These are phyloP conservation scores for Penaeus indicus DNA, from an alignment of 1,140 invertebrate species.

Conservation along the genomic window DNA sequence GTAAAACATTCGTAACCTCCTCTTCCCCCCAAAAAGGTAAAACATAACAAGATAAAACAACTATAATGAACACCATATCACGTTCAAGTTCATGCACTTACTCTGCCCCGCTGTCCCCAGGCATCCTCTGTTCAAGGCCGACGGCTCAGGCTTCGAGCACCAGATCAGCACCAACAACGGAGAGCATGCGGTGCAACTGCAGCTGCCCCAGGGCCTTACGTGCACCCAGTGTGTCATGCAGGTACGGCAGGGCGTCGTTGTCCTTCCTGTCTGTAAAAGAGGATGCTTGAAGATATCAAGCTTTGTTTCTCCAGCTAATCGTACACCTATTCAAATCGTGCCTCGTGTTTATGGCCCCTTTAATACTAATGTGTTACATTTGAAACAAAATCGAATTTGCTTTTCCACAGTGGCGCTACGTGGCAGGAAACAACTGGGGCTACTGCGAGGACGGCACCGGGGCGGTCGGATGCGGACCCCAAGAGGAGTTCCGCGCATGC, in stretches of 20 bases:
- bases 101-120: not conserved
- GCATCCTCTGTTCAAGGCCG: slow-evolving; percentile 44
- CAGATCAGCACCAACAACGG: slow-evolving; percentile 19
- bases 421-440: slow-evolving; percentile 75
- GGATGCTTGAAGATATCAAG: too few species aligned
- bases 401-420: slow-evolving; percentile 82
- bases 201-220: slow-evolving; percentile 50
- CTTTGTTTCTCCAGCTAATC: too few species aligned
- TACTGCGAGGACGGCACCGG: slow-evolving; percentile 69
- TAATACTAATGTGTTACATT: not conserved
- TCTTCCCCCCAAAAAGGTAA: too few species aligned
- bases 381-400: not conserved
- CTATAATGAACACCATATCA: not conserved
- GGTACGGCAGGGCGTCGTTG: slow-evolving; percentile 25
- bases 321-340: too few species aligned
- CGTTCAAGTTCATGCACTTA: not conserved
- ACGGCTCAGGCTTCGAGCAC: slow-evolving; percentile 43
- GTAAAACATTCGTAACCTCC: too few species aligned
- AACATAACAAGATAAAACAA: too few species aligned
- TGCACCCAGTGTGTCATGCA: slow-evolving; percentile 66
- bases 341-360: too few species aligned
- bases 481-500: slow-evolving; percentile 89
- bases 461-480: slow-evolving; percentile 84
- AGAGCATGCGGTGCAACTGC: slow-evolving; percentile 29
- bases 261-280: too few species aligned